Percentiles rank a stretch among this genome's conserved stretches.
phyloP scores from a whole-genome alignment of 2,113 vertebrate species.

The Saguinus imperator region DNA sequence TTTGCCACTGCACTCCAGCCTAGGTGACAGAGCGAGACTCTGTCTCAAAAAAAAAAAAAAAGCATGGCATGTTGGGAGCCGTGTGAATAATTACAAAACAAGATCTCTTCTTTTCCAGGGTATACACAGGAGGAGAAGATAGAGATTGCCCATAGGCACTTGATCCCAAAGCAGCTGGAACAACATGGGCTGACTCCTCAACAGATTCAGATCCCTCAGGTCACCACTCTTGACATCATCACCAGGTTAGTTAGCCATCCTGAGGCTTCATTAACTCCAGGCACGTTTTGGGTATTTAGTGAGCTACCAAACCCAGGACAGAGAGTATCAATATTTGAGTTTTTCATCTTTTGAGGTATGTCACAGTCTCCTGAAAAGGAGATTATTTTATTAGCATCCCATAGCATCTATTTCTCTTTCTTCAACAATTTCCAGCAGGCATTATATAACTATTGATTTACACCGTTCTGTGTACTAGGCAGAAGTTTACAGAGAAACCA shows the following conservation, averaged over 20 bases:
- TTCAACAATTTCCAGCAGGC: background rate
- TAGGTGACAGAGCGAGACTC: too few relatives aligned
- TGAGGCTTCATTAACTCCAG: background rate
- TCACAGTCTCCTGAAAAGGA: background rate
- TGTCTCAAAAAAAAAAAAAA: background rate
- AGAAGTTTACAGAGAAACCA: background rate
- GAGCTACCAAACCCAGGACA: background rate
- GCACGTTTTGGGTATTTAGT: background rate
- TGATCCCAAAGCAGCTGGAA: slow-evolving; percentile 96
- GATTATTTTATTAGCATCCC: background rate
- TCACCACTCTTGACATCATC: slow-evolving; percentile 90
- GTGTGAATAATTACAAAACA: background rate
- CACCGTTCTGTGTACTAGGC: background rate
- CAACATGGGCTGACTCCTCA: slow-evolving; percentile 95
- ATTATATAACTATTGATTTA: accelerated
- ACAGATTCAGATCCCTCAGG: slow-evolving; percentile 94
- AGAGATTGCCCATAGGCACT: slow-evolving; percentile 96
- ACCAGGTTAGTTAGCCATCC: slow-evolving; percentile 83
- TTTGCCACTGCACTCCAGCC: too few relatives aligned
- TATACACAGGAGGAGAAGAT: slow-evolving; percentile 98
- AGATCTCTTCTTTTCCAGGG: slow-evolving; percentile 81
- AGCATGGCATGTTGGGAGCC: background rate
- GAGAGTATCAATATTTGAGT: background rate
- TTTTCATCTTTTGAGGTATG: background rate
- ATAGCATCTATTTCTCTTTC: background rate